Conservation (phyloP, 2,113 vertebrate genomes). For the Globicephala melas region DNA sequence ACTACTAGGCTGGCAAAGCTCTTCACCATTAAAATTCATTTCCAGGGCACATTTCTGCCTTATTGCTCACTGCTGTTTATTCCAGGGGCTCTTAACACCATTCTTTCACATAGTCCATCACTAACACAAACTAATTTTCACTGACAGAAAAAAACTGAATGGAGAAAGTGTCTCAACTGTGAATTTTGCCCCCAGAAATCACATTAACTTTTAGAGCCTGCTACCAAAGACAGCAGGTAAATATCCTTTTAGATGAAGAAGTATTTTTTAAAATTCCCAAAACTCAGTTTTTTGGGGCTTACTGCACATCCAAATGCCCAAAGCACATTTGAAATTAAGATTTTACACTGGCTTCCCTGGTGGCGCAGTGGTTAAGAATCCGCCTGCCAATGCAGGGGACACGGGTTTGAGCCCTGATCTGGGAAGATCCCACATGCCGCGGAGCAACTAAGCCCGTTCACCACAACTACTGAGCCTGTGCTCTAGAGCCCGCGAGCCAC, state of each 20-base stretch:
- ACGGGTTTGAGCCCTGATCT: too few relatives aligned
- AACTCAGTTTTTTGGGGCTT: not conserved
- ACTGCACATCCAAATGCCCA: not conserved
- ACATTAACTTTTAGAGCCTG: not conserved
- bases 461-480: too few relatives aligned
- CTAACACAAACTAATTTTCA: slow-evolving; percentile 1
- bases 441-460: too few relatives aligned
- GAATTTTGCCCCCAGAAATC: slow-evolving; percentile 6
- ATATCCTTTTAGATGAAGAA: not conserved
- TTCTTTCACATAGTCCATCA: not conserved
- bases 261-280: not conserved
- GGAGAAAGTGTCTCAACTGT: slow-evolving; percentile 4
- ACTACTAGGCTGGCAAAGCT: not conserved
- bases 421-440: too few relatives aligned
- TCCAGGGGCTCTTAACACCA: not conserved
- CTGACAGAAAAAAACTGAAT: not conserved
- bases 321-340: not conserved
- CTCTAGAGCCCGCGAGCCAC: too few relatives aligned
- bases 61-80: not conserved
- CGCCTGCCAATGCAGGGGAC: too few relatives aligned
- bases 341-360: not conserved
- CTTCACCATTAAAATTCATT: not conserved
- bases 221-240: not conserved
- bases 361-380: too few relatives aligned
- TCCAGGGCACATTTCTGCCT: not conserved